Evolutionary conservation across 2,113 vertebrate genomes (phyloP).

Genomic region (Mohoua ochrocephala): DNA sequence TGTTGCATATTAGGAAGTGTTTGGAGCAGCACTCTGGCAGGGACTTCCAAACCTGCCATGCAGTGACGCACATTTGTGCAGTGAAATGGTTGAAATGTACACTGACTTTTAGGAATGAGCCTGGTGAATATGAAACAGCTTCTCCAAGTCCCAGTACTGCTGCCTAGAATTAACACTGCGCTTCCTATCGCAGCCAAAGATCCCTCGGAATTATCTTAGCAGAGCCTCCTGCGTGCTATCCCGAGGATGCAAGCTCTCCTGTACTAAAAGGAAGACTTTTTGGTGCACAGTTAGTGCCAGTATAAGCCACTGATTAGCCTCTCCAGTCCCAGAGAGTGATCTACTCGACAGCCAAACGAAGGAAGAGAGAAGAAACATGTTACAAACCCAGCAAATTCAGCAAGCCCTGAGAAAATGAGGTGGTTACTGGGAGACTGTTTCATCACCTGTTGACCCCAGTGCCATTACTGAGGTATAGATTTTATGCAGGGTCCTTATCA

Average conservation of each 20-base stretch:
- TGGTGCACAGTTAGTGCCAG: not conserved
- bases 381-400: not conserved
- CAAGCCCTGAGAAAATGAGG: not conserved
- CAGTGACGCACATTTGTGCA: constrained; percentile 4
- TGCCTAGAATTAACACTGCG: not conserved
- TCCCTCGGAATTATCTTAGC: not conserved
- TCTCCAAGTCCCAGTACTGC: not conserved
- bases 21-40: constrained; percentile 24
- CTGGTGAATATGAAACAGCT: constrained; percentile 32
- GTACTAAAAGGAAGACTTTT: not conserved
- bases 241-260: not conserved
- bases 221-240: not conserved
- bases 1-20: constrained; percentile 26
- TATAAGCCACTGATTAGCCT: not conserved
- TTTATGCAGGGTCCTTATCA: not conserved
- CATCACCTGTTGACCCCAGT: not conserved
- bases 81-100: not conserved
- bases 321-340: not conserved
- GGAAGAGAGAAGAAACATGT: not conserved
- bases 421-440: not conserved
- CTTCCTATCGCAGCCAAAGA: not conserved
- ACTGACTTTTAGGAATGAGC: not conserved
- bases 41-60: not conserved
- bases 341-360: not conserved
- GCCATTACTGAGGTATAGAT: not conserved